These are phyloP conservation scores for Akabosia matsudoensis DNA, from an alignment of 1,140 invertebrate species.

Conservation along the genomic window DNA sequence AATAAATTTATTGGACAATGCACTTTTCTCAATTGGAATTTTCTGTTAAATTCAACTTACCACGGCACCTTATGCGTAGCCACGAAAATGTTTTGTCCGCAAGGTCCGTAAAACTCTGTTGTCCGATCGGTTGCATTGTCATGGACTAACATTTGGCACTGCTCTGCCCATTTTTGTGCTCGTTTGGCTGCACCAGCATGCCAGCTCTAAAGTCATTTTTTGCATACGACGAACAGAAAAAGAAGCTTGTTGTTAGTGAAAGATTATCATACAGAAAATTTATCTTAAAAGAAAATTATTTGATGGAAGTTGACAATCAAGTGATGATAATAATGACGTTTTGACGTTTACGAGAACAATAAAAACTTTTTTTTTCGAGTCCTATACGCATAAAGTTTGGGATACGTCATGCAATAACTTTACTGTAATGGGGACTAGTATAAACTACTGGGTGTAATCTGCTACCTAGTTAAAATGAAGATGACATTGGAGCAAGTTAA, in stretches of 20 bases:
- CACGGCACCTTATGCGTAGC: slow-evolving; percentile 74
- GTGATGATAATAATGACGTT: background rate
- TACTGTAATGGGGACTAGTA: too few species aligned
- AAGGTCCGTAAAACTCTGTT: slow-evolving; percentile 65
- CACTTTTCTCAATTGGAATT: too few species aligned
- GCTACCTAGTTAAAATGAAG: too few species aligned
- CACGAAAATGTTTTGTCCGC: slow-evolving; percentile 80
- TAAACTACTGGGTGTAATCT: too few species aligned
- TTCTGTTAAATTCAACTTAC: slow-evolving; percentile 59
- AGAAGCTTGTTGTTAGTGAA: background rate
- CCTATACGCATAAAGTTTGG: background rate
- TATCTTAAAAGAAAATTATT: background rate
- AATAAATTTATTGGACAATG: too few species aligned
- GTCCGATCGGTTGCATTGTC: slow-evolving; percentile 65
- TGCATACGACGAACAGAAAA: background rate
- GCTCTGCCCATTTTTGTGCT: slow-evolving; percentile 70
- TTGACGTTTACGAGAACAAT: background rate
- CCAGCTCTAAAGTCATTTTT: slow-evolving; percentile 35
- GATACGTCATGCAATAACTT: too few species aligned
- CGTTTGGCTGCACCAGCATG: slow-evolving; percentile 39
- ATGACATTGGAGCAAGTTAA: too few species aligned
- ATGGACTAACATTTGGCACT: slow-evolving; percentile 67
- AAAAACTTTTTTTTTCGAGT: background rate
- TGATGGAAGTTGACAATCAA: background rate
- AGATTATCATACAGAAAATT: background rate